Percentiles rank a stretch among this genome's conserved stretches.
phyloP scores from a whole-genome alignment of 1,140 invertebrate species.

The Aphelinus certus region DNA sequence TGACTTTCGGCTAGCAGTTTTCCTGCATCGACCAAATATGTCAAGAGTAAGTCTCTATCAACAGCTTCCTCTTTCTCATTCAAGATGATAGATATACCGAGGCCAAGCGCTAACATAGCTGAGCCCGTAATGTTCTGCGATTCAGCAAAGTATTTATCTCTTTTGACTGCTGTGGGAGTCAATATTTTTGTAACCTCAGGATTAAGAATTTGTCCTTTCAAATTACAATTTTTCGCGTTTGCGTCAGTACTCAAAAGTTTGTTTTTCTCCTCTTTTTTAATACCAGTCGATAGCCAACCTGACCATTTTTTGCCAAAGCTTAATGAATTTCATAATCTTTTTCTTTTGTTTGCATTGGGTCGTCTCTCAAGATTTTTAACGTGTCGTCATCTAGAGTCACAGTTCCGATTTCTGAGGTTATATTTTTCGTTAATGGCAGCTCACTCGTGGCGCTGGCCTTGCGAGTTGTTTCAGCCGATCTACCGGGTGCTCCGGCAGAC shows the following conservation, averaged over 20 bases:
- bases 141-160: constrained; percentile 16
- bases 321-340: not conserved
- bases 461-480: too few species aligned
- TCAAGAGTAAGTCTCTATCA: constrained; percentile 3
- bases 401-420: too few species aligned
- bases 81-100: not conserved
- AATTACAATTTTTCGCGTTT: not conserved
- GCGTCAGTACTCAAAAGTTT: constrained; percentile 5
- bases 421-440: too few species aligned
- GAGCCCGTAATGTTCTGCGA: constrained; percentile 4
- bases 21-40: not conserved
- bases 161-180: not conserved
- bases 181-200: constrained; percentile 5
- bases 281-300: not conserved
- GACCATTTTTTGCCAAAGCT: not conserved
- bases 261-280: constrained; percentile 1
- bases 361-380: not conserved
- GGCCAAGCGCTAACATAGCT: not conserved
- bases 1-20: not conserved
- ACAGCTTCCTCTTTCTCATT: constrained; percentile 7
- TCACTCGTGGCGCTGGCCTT: too few species aligned
- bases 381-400: too few species aligned
- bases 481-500: too few species aligned
- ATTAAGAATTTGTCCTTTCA: constrained; percentile 8
- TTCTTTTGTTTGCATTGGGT: not conserved